These are phyloP conservation scores for Chloroceryle amazona DNA, from an alignment of 2,797 vertebrate species.

Conservation along the genomic window DNA sequence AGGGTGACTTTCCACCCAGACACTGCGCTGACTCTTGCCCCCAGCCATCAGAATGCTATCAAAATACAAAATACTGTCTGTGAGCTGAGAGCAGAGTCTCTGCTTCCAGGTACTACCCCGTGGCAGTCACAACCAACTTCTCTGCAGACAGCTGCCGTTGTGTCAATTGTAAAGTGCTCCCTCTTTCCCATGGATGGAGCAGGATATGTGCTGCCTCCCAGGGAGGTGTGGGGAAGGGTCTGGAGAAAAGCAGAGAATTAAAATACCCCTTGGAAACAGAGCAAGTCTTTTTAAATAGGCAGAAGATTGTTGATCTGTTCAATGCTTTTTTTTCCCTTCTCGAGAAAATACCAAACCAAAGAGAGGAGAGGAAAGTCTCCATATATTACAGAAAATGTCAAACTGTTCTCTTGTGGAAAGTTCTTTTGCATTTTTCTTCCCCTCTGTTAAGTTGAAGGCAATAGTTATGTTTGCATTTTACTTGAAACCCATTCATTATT, in stretches of 20 bases:
- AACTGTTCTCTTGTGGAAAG: background rate
- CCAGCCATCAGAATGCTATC: rapidly evolving
- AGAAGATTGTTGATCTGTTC: background rate
- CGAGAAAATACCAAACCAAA: background rate
- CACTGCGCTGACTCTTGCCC: background rate
- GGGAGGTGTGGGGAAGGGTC: background rate
- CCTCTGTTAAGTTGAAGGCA: background rate
- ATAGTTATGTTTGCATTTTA: constrained; percentile 5
- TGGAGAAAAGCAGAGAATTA: background rate
- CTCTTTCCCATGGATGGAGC: background rate
- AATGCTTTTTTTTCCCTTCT: background rate
- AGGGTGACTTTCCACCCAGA: background rate
- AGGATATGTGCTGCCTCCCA: background rate
- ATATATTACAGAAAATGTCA: background rate
- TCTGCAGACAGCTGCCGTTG: background rate
- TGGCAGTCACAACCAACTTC: background rate
- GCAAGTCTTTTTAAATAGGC: background rate
- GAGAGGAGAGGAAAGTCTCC: background rate
- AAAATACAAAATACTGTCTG: background rate
- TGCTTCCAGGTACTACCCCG: background rate
- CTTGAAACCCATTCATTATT: constrained; percentile 40
- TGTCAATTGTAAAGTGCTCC: background rate
- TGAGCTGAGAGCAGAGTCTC: background rate
- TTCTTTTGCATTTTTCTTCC: constrained; percentile 13
- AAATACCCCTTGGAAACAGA: background rate